Evolutionary conservation across 2,888 invertebrate genomes (phyloP), one percentile per base, ranked within the genome.

Genomic region (Ceriagrion tenellum): DNA sequence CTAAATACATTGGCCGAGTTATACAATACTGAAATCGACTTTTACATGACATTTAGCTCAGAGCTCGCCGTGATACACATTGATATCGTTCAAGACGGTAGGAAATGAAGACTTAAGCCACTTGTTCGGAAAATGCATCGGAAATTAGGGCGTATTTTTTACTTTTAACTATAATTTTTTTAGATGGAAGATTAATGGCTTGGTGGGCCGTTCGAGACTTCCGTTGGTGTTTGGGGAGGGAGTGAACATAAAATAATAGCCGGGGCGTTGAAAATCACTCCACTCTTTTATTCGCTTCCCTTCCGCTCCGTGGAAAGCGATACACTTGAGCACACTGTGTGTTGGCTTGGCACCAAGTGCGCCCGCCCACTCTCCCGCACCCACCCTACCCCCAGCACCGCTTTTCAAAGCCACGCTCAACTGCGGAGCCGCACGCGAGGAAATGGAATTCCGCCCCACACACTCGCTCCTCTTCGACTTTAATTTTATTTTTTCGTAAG

Each of bases 181-280:
- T 2, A n/a, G n/a, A 20, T 10, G 59, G 69, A 26, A 26, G 69
- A 69, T 69, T 59, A 69, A 69, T 69, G 69, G 23, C 26, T 23
- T 23, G 26, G 26, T 20, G 26, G n/a, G n/a, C 69, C n/a, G 26
- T 26, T 23, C 69, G 10, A 69, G 69, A 26, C 69, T n/a, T 12
- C 26, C 69, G 69, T 69, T 69, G 69, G 69, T 23, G 26, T 69
- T 69, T 10, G 23, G 69, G 4, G 59, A 59, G 59, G 59, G 18
- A 23, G 63, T 16, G 63, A 69, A n/a, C 69, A n/a, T 26, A 26
- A 26, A 69, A 69, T 69, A 69, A 69, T 69, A 69, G 69, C 26
- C 26, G 69, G n/a, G 18, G 69, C 69, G 69, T 69, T 69, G 69
- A 69, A 69, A 69, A 69, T 69, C 69, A 69, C 69, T 69, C 69